phyloP scores from a whole-genome alignment of 2,113 vertebrate genomes.

The Cygnus atratus region DNA sequence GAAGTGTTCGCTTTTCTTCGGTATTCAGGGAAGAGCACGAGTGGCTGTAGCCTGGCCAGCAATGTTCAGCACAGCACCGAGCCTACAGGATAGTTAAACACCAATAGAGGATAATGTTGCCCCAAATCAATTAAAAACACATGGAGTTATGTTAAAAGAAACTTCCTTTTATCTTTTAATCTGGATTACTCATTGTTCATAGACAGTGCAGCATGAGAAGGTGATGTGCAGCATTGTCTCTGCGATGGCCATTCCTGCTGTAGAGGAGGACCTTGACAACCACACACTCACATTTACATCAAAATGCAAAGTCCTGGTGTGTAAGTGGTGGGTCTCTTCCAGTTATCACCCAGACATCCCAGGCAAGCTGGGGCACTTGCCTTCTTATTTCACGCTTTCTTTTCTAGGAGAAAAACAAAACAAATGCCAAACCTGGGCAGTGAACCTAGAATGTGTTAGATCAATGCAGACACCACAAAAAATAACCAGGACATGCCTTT shows the following conservation, averaged over 20 bases:
- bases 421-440: not conserved
- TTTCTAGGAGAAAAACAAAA: not conserved
- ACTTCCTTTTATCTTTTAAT: not conserved
- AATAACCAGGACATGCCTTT: slow-evolving; percentile 67
- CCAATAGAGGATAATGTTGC: not conserved
- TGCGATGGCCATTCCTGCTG: not conserved
- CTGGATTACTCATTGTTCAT: not conserved
- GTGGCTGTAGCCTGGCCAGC: not conserved
- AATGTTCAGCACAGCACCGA: not conserved
- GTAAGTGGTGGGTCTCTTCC: not conserved
- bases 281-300: not conserved
- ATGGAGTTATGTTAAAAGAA: not conserved
- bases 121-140: not conserved
- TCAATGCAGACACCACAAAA: slow-evolving; percentile 66
- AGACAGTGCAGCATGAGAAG: not conserved
- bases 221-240: not conserved
- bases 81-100: not conserved
- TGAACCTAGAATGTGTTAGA: slow-evolving; percentile 64
- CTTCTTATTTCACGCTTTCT: slow-evolving; percentile 17
- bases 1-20: not conserved
- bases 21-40: not conserved
- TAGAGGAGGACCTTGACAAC: not conserved
- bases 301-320: not conserved
- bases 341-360: not conserved
- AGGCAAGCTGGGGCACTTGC: not conserved